Conservation (phyloP, 2,797 vertebrate genomes). For the Notamacropus eugenii region DNA sequence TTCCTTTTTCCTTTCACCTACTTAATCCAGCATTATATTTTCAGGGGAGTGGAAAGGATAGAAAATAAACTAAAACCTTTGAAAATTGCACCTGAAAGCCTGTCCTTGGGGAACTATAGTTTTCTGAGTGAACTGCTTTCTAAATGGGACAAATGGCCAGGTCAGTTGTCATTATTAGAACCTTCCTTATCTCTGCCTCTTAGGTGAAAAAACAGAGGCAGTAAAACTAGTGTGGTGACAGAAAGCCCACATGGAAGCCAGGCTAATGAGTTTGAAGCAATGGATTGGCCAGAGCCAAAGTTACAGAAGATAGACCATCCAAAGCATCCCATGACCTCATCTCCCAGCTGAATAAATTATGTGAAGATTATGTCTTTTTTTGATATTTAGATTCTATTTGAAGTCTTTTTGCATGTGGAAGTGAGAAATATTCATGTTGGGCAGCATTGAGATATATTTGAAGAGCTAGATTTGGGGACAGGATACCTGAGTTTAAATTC, state of each 20-base stretch:
- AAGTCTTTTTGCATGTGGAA: neutral
- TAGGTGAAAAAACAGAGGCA: neutral
- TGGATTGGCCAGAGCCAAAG: neutral
- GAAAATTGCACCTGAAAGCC: slow-evolving; percentile 30
- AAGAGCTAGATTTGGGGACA: neutral
- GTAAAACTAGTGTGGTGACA: neutral
- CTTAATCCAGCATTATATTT: neutral
- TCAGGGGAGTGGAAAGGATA: neutral
- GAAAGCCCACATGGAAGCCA: neutral
- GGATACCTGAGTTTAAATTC: neutral
- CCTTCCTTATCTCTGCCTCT: neutral
- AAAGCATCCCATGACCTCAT: neutral
- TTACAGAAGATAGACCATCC: neutral
- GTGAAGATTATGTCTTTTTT: neutral
- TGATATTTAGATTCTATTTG: neutral
- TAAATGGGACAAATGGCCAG: neutral
- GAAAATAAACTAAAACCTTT: slow-evolving; percentile 34
- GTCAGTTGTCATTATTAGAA: neutral
- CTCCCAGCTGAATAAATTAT: neutral
- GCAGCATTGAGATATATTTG: neutral
- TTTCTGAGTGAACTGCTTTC: neutral
- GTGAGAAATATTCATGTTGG: neutral
- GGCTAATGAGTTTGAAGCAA: neutral
- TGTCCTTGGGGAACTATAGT: slow-evolving; percentile 30
- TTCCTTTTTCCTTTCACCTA: neutral